phyloP scores from a whole-genome alignment of 1,140 invertebrate species.

The Probaryconus sp. region DNA sequence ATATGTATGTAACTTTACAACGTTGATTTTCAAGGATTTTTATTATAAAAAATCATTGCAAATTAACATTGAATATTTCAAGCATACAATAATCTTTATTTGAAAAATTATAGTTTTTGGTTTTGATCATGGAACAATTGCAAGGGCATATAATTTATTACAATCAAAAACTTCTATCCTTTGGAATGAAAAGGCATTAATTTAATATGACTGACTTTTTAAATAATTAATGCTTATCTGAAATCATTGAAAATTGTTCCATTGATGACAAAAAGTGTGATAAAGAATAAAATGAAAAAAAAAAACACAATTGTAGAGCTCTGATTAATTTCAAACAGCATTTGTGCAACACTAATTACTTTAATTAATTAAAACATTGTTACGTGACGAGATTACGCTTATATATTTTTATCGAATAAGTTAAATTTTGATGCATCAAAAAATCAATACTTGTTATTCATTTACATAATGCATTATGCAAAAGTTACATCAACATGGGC shows the following conservation, averaged over 20 bases:
- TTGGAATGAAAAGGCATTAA: too few relatives aligned
- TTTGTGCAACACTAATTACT: slow-evolving; percentile 8
- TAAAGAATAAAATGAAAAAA: background rate
- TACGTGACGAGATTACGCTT: slow-evolving; percentile 35
- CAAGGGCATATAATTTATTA: too few relatives aligned
- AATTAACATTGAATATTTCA: too few relatives aligned
- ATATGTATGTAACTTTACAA: background rate
- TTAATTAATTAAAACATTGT: slow-evolving; percentile 20
- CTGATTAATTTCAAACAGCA: slow-evolving; percentile 1
- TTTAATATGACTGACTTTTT: too few relatives aligned
- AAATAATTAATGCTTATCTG: too few relatives aligned
- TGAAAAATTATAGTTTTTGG: too few relatives aligned
- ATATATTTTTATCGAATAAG: slow-evolving; percentile 29
- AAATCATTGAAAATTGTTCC: background rate
- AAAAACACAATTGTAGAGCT: too few relatives aligned
- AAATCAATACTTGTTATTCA: slow-evolving; percentile 42
- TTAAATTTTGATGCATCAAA: slow-evolving; percentile 64
- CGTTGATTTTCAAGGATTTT: background rate
- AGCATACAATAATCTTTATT: slow-evolving; percentile 1
- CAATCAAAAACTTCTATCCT: too few relatives aligned
- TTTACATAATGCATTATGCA: slow-evolving; percentile 45
- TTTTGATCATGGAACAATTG: too few relatives aligned
- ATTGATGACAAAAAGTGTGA: background rate
- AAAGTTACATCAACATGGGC: slow-evolving; percentile 53
- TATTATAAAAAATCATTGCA: slow-evolving; percentile 24